Conservation (phyloP, 30 jellyfish, hydroid and myxozoan genomes). For the Cassiopea andromeda region DNA sequence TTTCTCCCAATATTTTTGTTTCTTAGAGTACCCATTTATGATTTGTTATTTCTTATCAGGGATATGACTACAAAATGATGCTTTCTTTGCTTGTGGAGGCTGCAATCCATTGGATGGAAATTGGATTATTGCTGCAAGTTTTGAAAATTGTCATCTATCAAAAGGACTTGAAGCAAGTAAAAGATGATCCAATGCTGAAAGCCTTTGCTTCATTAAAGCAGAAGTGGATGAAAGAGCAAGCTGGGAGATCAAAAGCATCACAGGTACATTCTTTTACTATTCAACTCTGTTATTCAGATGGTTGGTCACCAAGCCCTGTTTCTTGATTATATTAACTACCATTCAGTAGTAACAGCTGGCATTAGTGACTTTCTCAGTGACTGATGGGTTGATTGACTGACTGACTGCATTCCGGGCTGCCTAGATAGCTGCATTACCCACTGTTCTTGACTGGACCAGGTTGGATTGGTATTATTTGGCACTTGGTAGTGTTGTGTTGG, state of each 20-base stretch:
- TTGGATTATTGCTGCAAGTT: constrained; percentile 42
- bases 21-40: too few relatives aligned
- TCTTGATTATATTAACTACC: too few relatives aligned
- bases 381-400: too few relatives aligned
- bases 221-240: constrained; percentile 37
- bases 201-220: constrained; percentile 14
- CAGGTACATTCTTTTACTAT: not conserved
- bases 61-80: constrained; percentile 9
- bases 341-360: too few relatives aligned
- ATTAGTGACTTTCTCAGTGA: too few relatives aligned
- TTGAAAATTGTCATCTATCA: constrained; percentile 48
- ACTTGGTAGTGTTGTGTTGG: too few relatives aligned
- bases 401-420: too few relatives aligned
- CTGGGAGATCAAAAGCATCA: not conserved
- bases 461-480: too few relatives aligned
- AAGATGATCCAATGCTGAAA: constrained; percentile 21
- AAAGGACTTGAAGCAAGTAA: constrained; percentile 18
- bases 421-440: too few relatives aligned
- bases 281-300: too few relatives aligned
- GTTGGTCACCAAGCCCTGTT: too few relatives aligned
- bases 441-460: too few relatives aligned
- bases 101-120: constrained; percentile 70
- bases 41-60: not conserved
- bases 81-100: constrained; percentile 55
- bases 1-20: not conserved